These are phyloP conservation scores for Furcula furcula DNA, from an alignment of 2,888 invertebrate genomes.

Conservation along the genomic window DNA sequence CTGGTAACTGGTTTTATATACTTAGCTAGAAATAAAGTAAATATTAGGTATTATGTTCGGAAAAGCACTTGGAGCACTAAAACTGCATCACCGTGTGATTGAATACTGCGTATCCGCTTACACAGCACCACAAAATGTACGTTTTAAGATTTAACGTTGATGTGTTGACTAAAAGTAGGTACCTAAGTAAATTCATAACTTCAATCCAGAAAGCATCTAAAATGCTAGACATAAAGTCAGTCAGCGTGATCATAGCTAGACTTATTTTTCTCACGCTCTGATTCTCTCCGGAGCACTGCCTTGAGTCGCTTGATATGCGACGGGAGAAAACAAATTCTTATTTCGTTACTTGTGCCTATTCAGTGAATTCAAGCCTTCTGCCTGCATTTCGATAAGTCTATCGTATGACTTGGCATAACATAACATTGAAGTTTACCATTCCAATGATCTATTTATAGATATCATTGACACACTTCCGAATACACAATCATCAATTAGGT, in stretches of 20 bases:
- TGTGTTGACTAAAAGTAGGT: not conserved
- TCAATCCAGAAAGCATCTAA: slow-evolving; percentile 15
- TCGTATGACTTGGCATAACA: slow-evolving; percentile 1
- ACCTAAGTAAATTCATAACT: slow-evolving; percentile 2
- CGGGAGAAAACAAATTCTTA: slow-evolving; percentile 32
- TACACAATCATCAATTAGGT: too few species aligned
- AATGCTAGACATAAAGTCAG: slow-evolving; percentile 29
- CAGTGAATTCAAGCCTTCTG: slow-evolving; percentile 8
- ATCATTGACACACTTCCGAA: too few species aligned
- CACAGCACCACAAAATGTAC: too few species aligned
- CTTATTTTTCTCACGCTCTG: slow-evolving; percentile 50
- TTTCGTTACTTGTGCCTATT: slow-evolving; percentile 11
- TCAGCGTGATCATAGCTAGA: slow-evolving; percentile 42
- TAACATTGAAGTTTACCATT: too few species aligned
- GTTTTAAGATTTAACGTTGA: too few species aligned
- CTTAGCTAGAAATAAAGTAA: too few species aligned
- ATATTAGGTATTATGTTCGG: too few species aligned
- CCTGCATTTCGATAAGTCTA: slow-evolving; percentile 7
- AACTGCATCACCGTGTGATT: too few species aligned
- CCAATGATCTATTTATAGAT: too few species aligned
- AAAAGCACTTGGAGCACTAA: too few species aligned
- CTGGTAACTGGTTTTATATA: slow-evolving; percentile 26
- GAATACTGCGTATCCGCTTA: too few species aligned
- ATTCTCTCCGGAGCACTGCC: slow-evolving; percentile 37
- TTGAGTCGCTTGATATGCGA: slow-evolving; percentile 31